Evolutionary conservation across 2,797 vertebrate species (phyloP), one percentile per base, ranked within the genome.

Genomic region (Varecia variegata): DNA sequence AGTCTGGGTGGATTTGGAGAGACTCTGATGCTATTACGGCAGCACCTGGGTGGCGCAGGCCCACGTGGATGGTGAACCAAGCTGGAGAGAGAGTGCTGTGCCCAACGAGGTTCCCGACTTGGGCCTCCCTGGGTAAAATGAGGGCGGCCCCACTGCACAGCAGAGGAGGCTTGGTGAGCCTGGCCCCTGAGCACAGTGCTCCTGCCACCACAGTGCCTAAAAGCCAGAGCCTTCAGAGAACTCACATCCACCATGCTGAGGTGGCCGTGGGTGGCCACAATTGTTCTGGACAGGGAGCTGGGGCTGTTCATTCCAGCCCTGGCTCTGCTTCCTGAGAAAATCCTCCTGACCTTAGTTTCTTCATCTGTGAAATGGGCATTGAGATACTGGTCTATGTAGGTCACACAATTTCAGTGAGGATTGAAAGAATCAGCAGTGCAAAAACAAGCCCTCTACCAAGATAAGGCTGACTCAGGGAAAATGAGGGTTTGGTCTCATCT

Each of bases 381-480:
- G 54, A 20, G 21, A n/a, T 38, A 14, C 9, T 58, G 25, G 35
- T 23, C 50, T 74, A 71, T 45, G 81, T 70, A 85, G 9, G 7
- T 68, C 40, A 40, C 25, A 62, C 30, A 40, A 38, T 47, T 93
- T 86, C 73, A 96, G 50, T 11, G 58, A 52, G 38, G 60, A 73
- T 13, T 45, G 47, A 50, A 92, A 95, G 74, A 88, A 91, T 83
- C 35, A 82, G 56, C 40, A 85, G 68, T 14, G 43, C 74, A 68
- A 92, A 95, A 87, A 82, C 52, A 86, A 94, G 35, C 40, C 56
- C 7, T 54, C 45, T 8, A 71, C 18, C 77, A 56, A 73, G 94
- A 47, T 7, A 88, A 95, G 56, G 71, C n/a, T 17, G 32, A 14
- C 17, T 71, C 89, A 7, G 62, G 71, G 11, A 76, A 73, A 32